Evolutionary conservation across 2,113 vertebrate species (phyloP).

Genomic region (Pygoscelis antarcticus): DNA sequence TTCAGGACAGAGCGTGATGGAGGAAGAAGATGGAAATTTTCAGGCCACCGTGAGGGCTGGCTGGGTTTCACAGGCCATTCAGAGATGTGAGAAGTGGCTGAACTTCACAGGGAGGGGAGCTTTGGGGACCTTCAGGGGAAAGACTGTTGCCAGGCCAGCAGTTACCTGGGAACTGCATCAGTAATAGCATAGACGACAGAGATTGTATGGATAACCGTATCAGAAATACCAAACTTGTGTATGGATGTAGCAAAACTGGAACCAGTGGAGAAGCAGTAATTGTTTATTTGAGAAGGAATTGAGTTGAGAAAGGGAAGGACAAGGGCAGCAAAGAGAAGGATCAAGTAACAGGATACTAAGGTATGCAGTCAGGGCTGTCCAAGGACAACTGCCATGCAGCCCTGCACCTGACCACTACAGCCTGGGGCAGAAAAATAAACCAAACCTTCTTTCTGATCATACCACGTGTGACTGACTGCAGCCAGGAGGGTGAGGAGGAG

Average conservation of each 20-base stretch:
- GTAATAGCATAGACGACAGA: not conserved
- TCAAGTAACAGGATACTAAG: not conserved
- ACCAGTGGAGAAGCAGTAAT: not conserved
- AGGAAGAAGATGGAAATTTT: not conserved
- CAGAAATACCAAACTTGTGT: not conserved
- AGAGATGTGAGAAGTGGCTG: not conserved
- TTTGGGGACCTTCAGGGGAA: not conserved
- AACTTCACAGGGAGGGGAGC: not conserved
- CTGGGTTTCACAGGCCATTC: not conserved
- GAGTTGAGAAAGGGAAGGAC: not conserved
- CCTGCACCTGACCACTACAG: not conserved
- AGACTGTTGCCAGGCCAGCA: not conserved
- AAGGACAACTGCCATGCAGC: not conserved
- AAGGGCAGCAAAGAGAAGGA: not conserved
- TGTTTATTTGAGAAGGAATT: not conserved
- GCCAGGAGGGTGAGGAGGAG: not conserved
- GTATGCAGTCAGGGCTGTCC: not conserved
- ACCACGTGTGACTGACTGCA: not conserved
- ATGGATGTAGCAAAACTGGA: not conserved
- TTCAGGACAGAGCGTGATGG: not conserved
- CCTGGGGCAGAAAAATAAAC: not conserved
- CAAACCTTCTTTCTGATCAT: not conserved
- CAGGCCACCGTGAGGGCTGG: not conserved
- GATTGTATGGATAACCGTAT: not conserved
- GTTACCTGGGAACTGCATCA: not conserved